Conservation (phyloP, 2,888 invertebrate genomes). For the Athetis lepigone region DNA sequence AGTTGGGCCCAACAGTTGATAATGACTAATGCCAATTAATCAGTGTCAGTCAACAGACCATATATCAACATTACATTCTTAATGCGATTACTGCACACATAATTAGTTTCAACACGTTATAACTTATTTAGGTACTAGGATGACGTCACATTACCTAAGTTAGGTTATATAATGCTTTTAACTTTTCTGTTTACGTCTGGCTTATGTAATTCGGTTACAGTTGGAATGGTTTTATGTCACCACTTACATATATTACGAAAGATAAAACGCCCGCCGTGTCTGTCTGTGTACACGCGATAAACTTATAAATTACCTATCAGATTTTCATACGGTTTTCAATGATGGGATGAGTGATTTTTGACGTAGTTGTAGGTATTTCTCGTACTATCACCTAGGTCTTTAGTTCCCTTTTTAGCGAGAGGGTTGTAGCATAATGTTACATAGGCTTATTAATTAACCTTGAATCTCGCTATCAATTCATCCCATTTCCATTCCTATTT, state of each 20-base stretch:
- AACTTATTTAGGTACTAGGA: slow-evolving; percentile 40
- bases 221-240: slow-evolving; percentile 27
- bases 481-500: too few species aligned
- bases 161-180: slow-evolving; percentile 18
- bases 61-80: slow-evolving; percentile 56
- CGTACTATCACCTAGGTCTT: too few species aligned
- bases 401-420: too few species aligned
- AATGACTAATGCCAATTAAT: slow-evolving; percentile 58
- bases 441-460: too few species aligned
- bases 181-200: slow-evolving; percentile 3
- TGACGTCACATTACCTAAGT: slow-evolving; percentile 32
- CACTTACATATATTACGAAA: slow-evolving; percentile 16
- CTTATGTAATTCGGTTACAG: slow-evolving; percentile 33
- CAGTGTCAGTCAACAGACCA: slow-evolving; percentile 55
- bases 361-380: too few species aligned
- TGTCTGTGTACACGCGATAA: too few species aligned
- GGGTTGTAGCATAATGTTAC: too few species aligned
- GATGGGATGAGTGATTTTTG: too few species aligned
- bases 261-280: too few species aligned
- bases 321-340: too few species aligned
- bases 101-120: slow-evolving; percentile 55
- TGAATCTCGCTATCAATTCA: too few species aligned
- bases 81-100: slow-evolving; percentile 45
- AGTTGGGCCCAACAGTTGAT: slow-evolving; percentile 45
- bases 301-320: too few species aligned